These are phyloP conservation scores for Sarcophaga carnaria DNA, from an alignment of 2,888 invertebrate genomes.

Conservation along the genomic window DNA sequence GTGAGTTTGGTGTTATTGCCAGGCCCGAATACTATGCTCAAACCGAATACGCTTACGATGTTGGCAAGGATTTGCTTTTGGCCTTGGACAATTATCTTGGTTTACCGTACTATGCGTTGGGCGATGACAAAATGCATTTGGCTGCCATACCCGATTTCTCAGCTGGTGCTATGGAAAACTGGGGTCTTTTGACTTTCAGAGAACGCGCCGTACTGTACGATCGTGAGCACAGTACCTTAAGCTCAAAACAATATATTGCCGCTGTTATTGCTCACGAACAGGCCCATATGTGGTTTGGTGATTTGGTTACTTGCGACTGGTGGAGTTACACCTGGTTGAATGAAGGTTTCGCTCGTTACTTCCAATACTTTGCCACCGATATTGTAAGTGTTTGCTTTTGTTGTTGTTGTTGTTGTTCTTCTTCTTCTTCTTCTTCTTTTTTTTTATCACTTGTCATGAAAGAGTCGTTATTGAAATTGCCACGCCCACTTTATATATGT, in stretches of 20 bases:
- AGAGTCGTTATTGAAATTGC: too few species aligned
- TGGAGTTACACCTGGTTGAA: constrained; percentile 86
- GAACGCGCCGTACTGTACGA: constrained; percentile 88
- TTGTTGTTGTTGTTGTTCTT: too few species aligned
- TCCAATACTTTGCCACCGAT: constrained; percentile 86
- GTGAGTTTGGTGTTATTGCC: constrained; percentile 84
- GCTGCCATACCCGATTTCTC: constrained; percentile 93
- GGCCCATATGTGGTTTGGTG: constrained; percentile 87
- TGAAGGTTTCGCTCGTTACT: constrained; percentile 88
- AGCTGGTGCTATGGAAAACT: constrained; percentile 95
- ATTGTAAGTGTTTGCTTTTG: constrained; percentile 69
- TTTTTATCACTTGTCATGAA: too few species aligned
- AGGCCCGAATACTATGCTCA: constrained; percentile 87
- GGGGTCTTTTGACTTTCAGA: constrained; percentile 93
- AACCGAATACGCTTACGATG: constrained; percentile 85
- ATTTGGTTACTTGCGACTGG: constrained; percentile 83
- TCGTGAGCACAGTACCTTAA: constrained; percentile 83
- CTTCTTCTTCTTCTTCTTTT: too few species aligned
- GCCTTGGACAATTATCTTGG: constrained; percentile 84
- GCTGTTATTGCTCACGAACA: constrained; percentile 83
- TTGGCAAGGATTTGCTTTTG: constrained; percentile 83
- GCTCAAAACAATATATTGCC: constrained; percentile 85
- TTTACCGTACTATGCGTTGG: constrained; percentile 83
- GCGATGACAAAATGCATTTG: constrained; percentile 89
- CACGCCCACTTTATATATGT: too few species aligned